A percentile compares a stretch with the other conserved stretches of the same genome.
phyloP scores from a whole-genome alignment of 1,140 invertebrate genomes.

The Orius laevigatus region DNA sequence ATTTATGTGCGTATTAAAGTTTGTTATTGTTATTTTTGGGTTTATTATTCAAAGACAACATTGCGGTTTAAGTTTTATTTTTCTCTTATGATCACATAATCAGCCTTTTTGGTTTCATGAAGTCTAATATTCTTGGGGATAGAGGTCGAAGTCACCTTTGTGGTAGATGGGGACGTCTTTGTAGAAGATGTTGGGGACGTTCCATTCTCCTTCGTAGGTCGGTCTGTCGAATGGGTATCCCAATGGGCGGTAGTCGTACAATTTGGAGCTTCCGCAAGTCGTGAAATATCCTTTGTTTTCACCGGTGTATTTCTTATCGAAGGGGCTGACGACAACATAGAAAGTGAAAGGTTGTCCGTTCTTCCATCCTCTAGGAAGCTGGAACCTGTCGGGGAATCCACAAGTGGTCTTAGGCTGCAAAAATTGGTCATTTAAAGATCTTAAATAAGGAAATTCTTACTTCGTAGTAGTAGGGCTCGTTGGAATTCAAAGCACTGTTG shows the following conservation, averaged over 20 bases:
- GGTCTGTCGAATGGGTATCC: slow-evolving; percentile 20
- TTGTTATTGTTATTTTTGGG: too few relatives aligned
- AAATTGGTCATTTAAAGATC: too few relatives aligned
- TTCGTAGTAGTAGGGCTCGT: slow-evolving; percentile 7
- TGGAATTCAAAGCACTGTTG: slow-evolving; percentile 7
- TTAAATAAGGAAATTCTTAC: too few relatives aligned
- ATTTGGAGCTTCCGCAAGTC: slow-evolving; percentile 9
- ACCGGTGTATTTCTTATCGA: background rate
- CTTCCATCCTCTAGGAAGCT: slow-evolving; percentile 47
- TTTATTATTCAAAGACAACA: too few relatives aligned
- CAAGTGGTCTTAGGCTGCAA: slow-evolving; percentile 20
- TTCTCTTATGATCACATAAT: too few relatives aligned
- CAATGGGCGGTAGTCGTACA: slow-evolving; percentile 15
- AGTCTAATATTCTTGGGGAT: too few relatives aligned
- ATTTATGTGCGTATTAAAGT: too few relatives aligned
- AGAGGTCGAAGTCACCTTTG: slow-evolving; percentile 2
- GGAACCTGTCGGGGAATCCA: slow-evolving; percentile 41
- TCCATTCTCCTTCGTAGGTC: slow-evolving; percentile 12
- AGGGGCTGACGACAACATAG: slow-evolving; percentile 41
- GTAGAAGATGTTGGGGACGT: slow-evolving; percentile 16
- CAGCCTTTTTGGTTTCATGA: too few relatives aligned
- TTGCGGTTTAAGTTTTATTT: too few relatives aligned
- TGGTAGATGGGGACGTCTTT: slow-evolving; percentile 15
- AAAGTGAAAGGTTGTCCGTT: slow-evolving; percentile 45
- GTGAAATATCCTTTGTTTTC: slow-evolving; percentile 1